phyloP scores from a whole-genome alignment of 2,113 vertebrate species.

The Pseudolaguvia tuberculata region DNA sequence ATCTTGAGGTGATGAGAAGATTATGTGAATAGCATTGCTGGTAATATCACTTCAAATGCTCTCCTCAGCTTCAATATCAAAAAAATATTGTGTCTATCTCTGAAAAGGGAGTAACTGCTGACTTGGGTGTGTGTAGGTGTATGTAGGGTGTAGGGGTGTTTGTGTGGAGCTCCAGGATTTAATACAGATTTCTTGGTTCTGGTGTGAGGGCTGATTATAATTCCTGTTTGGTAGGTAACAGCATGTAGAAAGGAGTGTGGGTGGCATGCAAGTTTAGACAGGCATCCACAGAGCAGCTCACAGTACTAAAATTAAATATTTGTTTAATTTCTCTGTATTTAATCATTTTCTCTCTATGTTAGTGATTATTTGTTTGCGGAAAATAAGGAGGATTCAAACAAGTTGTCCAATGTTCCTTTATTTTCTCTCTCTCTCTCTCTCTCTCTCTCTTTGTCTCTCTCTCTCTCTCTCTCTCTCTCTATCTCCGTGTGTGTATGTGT shows the following conservation, averaged over 20 bases:
- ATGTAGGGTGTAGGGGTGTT: constrained; percentile 35
- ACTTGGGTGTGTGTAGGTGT: constrained; percentile 25
- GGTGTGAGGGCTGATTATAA: constrained; percentile 32
- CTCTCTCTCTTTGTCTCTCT: too few species aligned
- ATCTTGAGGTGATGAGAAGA: constrained; percentile 59
- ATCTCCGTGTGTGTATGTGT: too few species aligned
- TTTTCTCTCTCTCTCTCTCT: too few species aligned
- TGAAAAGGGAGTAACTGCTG: constrained; percentile 20
- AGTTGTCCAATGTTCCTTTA: too few species aligned
- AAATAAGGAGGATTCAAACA: background rate
- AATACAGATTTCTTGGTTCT: constrained; percentile 2
- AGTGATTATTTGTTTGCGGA: background rate
- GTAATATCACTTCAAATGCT: constrained; percentile 70
- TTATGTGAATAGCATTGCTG: constrained; percentile 57
- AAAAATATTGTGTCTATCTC: too few species aligned
- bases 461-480: too few species aligned
- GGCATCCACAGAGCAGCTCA: background rate
- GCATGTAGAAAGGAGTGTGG: background rate
- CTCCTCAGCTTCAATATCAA: constrained; percentile 44
- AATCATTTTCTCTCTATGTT: constrained; percentile 1
- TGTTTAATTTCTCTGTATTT: background rate
- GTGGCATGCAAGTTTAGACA: constrained; percentile 5
- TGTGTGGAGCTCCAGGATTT: background rate
- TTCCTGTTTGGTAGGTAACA: constrained; percentile 28
- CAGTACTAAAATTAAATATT: background rate